Evolutionary conservation across 2,888 invertebrate species (phyloP), one percentile per base, ranked within the genome.

Genomic region (Notocelia uddmanniana): DNA sequence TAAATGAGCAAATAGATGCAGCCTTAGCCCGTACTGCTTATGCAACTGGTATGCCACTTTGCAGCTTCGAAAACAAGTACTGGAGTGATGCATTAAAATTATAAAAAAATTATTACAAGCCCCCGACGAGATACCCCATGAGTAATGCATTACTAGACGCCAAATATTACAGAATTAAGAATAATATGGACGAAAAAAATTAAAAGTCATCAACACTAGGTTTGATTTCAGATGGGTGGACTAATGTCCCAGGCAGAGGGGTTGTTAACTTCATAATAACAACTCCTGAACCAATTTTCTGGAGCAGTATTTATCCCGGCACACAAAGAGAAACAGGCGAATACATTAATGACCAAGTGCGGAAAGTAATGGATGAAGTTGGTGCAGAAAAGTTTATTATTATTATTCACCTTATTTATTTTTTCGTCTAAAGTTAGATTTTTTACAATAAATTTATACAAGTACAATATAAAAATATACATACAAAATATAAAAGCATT

Each of bases 231-330:
- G 72, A 74, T 23, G 74, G 74, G 21, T 74, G 74, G 74, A 68
- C 67, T n/a, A 69, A 74, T 50, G 63, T 73, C 45, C 26, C 34
- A 63, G 69, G 74, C 21, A 74, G 48, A 73, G 69, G 58, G 21
- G 73, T 70, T 19, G 37, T 74, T 19, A 74, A 73, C 52, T 74
- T 74, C 48, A 70, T 73, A 10, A 68, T 74, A n/a, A 74, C 73
- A 48, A 74, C 74, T 50, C 74, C 73, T 1, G 57, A 67, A 69
- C 72, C 69, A 19, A 69, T 74, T 67, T 74, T 74, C 69, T 72
- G 41, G 26, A 74, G 62, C 50, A 64, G 64, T 48, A 59, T 74
- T 54, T 68, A 71, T 37, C 69, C 74, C 19, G 74, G 55, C 23
- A 62, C 18, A 34, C 62, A 57, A 31, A 45, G 45, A 45, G 45